Conservation (phyloP, 2,113 vertebrate species). For the Athene noctua region DNA sequence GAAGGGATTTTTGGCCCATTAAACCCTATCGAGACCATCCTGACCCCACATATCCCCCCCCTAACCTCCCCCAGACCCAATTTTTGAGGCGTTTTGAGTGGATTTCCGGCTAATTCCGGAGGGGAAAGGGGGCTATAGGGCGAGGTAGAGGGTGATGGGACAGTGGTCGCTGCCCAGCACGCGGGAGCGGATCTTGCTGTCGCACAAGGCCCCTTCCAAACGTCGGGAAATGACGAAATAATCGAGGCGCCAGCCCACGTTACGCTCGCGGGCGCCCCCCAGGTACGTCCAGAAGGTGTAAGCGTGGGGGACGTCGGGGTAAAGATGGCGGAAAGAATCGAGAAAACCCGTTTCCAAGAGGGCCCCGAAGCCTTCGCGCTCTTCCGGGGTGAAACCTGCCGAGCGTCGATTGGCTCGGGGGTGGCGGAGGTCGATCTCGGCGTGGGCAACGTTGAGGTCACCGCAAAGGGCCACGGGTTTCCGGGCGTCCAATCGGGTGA, state of each 20-base stretch:
- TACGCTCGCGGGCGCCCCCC: not conserved
- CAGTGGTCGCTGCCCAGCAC: not conserved
- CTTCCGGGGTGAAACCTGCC: not conserved
- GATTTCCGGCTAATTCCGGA: no score
- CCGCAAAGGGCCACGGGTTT: not conserved
- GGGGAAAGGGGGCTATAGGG: not conserved
- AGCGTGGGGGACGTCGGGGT: not conserved
- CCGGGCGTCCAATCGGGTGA: accelerated
- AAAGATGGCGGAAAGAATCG: not conserved
- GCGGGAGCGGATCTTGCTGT: not conserved
- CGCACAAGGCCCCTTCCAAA: not conserved
- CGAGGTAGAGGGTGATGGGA: not conserved
- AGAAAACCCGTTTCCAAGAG: not conserved
- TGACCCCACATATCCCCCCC: no score
- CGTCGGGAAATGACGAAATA: not conserved
- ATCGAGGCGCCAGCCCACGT: not conserved
- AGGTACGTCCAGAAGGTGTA: slow-evolving; percentile 3
- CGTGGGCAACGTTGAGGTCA: not conserved
- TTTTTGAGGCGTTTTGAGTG: no score
- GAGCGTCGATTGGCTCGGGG: not conserved
- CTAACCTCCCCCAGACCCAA: no score
- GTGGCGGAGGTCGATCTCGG: not conserved
- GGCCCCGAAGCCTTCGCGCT: not conserved
- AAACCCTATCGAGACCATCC: no score
- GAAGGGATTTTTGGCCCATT: no score